Base-by-base conservation (phyloP, 2,888 invertebrate genomes). In the Yponomeuta sedellus region DNA sequence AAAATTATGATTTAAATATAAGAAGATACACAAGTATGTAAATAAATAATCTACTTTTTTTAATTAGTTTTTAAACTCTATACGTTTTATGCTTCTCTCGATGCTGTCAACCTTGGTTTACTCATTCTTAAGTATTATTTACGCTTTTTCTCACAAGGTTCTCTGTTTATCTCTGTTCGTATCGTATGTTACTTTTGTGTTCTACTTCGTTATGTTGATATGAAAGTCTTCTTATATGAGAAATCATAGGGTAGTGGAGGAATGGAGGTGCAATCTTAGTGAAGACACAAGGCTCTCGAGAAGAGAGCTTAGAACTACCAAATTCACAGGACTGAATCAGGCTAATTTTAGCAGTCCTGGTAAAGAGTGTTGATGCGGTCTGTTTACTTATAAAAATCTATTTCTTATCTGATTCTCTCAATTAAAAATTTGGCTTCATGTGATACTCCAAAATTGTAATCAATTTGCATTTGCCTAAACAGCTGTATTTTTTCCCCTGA, bases 11-110 rank as follows among this genome's bases (percentile, higher is more conserved):
- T 59, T 75, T 76, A 71, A 74, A 75, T 75, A 75, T 77, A 79
- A 78, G 83, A 84, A 84, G 86, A 86, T 88, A 86, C 86, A 86
- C 86, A 86, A 86, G 86, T 88, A 86, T 82, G 80, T 76, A 76
- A 77, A 75, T 76, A 71, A 34, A 62, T 6, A 22, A 59, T 25
- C 59, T 58, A 34, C 6, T 10, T 22, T 11, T 59, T 12, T 59
- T 59, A 20, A 52, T 52, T 73, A 69, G 70, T 74, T 72, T 73
- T 66, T 73, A 69, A 70, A 34, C 16, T 8, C n/a, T 20, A 34
- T 57, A 34, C 25, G 28, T 40, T 57, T 61, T 61, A 34, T 6
- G 61, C 61, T 61, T 61, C 34, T 22, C 59, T 65, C 58, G 19
- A 12, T 63, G 63, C 70, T 70, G 68, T 70, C 66, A 64, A 64